Conservation (phyloP, 2,113 vertebrate genomes). For the Phoxinus phoxinus region DNA sequence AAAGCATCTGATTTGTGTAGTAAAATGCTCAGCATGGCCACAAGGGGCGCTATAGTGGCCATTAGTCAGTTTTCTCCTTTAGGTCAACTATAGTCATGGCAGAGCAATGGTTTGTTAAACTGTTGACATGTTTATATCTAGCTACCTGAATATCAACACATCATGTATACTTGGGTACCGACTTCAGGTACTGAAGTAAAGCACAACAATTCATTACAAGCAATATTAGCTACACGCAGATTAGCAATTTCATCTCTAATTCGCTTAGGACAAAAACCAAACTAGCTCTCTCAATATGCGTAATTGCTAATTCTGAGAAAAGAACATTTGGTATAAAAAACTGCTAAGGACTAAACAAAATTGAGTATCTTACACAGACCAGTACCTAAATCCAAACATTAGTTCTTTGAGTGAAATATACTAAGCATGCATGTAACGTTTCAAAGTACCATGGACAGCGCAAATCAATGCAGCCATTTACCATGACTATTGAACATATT, state of each 20-base stretch:
- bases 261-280: not conserved
- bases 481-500: constrained; percentile 14
- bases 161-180: not conserved
- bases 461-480: constrained; percentile 23
- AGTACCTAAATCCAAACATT: not conserved
- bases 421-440: not conserved
- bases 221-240: not conserved
- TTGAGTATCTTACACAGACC: not conserved
- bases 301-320: not conserved
- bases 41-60: not conserved
- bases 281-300: too few species aligned
- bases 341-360: not conserved
- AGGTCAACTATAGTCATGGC: not conserved
- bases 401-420: not conserved
- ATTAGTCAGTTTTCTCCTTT: not conserved
- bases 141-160: not conserved
- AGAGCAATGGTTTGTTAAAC: not conserved
- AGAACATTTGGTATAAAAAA: not conserved
- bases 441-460: constrained; percentile 29
- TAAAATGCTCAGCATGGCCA: not conserved
- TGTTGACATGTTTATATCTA: not conserved
- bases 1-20: not conserved
- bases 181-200: not conserved
- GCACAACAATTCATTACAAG: not conserved
- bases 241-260: not conserved